Evolutionary conservation across 2,113 vertebrate genomes (phyloP).

Genomic region (Pelecanus crispus): DNA sequence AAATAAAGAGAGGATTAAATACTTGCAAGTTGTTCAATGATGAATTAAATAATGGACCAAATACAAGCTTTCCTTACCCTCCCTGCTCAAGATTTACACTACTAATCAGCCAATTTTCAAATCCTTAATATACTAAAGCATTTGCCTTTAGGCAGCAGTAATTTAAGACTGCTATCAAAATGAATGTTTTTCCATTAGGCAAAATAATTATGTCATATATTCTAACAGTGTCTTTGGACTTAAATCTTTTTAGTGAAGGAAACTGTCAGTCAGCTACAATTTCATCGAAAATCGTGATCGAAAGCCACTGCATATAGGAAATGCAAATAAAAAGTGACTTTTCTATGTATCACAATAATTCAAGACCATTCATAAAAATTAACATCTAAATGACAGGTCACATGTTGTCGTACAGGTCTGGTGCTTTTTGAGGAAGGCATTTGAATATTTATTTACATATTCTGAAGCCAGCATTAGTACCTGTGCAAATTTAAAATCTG

Average conservation of each 20-base stretch:
- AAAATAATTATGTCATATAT: slow-evolving; percentile 46
- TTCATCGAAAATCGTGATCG: neutral
- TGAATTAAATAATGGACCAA: neutral
- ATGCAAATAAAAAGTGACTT: neutral
- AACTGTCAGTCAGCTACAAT: neutral
- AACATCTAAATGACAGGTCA: neutral
- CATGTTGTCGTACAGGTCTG: fast-evolving
- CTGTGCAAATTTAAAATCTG: neutral
- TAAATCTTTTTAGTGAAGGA: neutral
- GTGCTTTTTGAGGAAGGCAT: neutral
- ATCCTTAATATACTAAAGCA: neutral
- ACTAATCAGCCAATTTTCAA: slow-evolving; percentile 1
- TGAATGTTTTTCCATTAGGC: slow-evolving; percentile 20
- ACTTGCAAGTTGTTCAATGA: neutral
- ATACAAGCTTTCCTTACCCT: neutral
- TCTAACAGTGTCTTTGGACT: neutral
- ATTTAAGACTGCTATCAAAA: slow-evolving; percentile 23
- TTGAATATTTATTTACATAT: neutral
- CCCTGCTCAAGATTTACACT: neutral
- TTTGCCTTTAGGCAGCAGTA: slow-evolving; percentile 27
- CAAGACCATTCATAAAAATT: neutral
- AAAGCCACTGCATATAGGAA: neutral
- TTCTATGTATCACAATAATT: neutral
- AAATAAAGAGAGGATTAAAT: neutral
- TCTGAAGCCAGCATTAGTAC: neutral